These are phyloP conservation scores for Zaprionus lachaisei DNA, from an alignment of 1,140 invertebrate genomes.

Conservation along the genomic window DNA sequence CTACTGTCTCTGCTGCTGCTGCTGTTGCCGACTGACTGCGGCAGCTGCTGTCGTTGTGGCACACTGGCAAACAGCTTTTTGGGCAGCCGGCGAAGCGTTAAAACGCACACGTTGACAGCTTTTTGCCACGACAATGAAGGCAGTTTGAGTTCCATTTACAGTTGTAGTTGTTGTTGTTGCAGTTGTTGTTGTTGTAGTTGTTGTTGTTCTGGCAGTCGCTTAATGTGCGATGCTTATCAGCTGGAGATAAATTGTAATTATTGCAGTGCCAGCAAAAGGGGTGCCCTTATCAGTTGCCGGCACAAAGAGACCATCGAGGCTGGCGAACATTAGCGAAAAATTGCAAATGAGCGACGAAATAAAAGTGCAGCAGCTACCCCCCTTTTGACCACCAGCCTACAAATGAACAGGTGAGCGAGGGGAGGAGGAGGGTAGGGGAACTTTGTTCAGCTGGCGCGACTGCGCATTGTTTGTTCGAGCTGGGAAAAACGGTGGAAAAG, in stretches of 20 bases:
- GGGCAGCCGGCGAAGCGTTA: conserved; percentile 64
- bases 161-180: conserved; percentile 57
- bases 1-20: conserved; percentile 26
- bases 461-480: conserved; percentile 59
- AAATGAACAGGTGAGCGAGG: background rate
- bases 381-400: conserved; percentile 1
- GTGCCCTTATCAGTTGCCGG: conserved; percentile 52
- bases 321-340: conserved; percentile 70
- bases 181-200: conserved; percentile 48
- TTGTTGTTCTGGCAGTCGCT: conserved; percentile 57
- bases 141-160: conserved; percentile 46
- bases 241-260: conserved; percentile 79
- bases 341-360: conserved; percentile 80
- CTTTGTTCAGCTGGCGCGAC: conserved; percentile 60
- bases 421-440: too few relatives aligned
- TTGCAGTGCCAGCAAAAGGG: conserved; percentile 59
- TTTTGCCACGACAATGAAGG: conserved; percentile 50
- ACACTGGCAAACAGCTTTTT: conserved; percentile 42
- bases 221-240: conserved; percentile 1
- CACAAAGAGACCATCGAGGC: conserved; percentile 50
- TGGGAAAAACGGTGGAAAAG: conserved; percentile 39
- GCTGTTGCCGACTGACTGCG: conserved; percentile 36
- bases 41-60: conserved; percentile 58
- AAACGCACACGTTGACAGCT: conserved; percentile 79
- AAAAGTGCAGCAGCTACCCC: conserved; percentile 34